phyloP scores from a whole-genome alignment of 2,113 vertebrate genomes.

The Silurus glanis region DNA sequence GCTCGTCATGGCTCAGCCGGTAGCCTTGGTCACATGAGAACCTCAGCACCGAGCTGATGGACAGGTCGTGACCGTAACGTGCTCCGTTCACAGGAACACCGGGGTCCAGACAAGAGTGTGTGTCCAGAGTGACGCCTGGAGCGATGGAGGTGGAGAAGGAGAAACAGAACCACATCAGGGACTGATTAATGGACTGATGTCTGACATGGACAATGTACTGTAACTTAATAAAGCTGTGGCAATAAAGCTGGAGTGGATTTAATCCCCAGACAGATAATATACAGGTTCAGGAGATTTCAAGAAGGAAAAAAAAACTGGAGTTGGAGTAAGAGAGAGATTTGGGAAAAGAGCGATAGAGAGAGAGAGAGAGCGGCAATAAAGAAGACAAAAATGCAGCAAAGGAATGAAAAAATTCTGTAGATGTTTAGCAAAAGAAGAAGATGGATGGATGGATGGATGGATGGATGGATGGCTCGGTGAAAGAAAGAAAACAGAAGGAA shows the following conservation, averaged over 20 bases:
- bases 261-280: not conserved
- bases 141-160: not conserved
- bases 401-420: not conserved
- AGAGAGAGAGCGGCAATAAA: not conserved
- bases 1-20: conserved; percentile 88
- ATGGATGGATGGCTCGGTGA: not conserved
- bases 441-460: not conserved
- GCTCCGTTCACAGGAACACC: conserved; percentile 91
- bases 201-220: not conserved
- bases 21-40: conserved; percentile 93
- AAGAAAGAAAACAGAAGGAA: not conserved
- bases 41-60: conserved; percentile 89
- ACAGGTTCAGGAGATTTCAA: not conserved
- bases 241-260: not conserved
- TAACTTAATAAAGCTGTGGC: not conserved
- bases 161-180: not conserved
- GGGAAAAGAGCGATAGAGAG: not conserved
- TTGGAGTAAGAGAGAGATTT: too few relatives aligned
- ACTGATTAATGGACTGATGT: conserved; percentile 26
- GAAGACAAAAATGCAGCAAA: not conserved
- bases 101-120: conserved; percentile 93
- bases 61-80: conserved; percentile 87
- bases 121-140: conserved; percentile 91
- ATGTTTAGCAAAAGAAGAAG: conserved; percentile 2
- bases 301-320: too few relatives aligned